Base-by-base conservation (phyloP, 1,140 invertebrate genomes). In the Trichogramma pretiosum region DNA sequence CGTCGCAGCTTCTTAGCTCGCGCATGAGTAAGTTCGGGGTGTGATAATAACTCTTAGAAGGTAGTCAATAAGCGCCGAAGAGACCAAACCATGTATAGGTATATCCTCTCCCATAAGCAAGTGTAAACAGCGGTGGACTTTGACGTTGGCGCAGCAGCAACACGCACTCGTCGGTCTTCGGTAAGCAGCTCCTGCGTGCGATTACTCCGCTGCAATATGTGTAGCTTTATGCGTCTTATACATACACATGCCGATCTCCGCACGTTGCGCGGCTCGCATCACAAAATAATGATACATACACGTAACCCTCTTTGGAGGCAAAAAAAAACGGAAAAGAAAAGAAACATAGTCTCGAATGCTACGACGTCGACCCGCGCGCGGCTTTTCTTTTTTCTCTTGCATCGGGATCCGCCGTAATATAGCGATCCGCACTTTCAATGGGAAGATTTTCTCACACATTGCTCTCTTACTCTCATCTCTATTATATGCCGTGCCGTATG, bases 351-450 rank as follows among this genome's bases (percentile, higher is more conserved):
- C n/a, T n/a, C n/a, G n/a, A n/a, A n/a, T n/a, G n/a, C n/a, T n/a
- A n/a, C n/a, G 34, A 53, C 46, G 58, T 64, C 63, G 64, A n/a
- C n/a, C 56, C 64, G 61, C 57, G 63, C 57, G 40, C 38, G 59
- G 60, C 52, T 61, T 63, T 67, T 60, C 59, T 60, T 63, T 46
- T 28, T 47, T 22, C 4, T 4, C 17, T n/a, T n/a, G n/a, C n/a
- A n/a, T n/a, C n/a, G n/a, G n/a, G n/a, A n/a, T n/a, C n/a, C 13
- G 7, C 7, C 13, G 7, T 30, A 9, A 30, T 13, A 30, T 60
- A 56, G 60, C 61, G 60, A 63, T n/a, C n/a, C n/a, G 63, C 65
- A 63, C 59, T 23, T 67, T 65, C 67, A 68, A 70, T 68, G 52
- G 65, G 58, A 63, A 65, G 62, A 63, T 70, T 68, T 68, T 70